phyloP scores from a whole-genome alignment of 2,113 vertebrate genomes.

The Pampusana beccarii region DNA sequence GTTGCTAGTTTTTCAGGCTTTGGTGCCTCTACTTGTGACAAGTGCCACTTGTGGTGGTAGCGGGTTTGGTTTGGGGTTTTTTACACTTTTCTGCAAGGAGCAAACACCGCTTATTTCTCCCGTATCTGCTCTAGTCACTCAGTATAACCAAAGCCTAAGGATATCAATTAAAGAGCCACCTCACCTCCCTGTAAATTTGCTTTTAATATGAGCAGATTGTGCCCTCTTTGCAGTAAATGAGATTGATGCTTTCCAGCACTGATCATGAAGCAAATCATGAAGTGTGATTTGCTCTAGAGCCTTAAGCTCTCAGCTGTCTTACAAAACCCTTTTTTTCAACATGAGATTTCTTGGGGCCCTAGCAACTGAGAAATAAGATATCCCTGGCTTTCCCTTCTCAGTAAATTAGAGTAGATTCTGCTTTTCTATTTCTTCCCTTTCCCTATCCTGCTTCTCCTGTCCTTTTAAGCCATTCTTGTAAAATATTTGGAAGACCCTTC shows the following conservation, averaged over 20 bases:
- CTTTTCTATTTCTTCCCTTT: not conserved
- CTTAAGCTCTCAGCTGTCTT: not conserved
- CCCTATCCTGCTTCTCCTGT: not conserved
- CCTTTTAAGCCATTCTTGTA: not conserved
- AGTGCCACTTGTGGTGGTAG: not conserved
- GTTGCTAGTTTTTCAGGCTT: not conserved
- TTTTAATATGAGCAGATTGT: not conserved
- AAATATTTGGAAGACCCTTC: not conserved
- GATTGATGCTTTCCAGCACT: not conserved
- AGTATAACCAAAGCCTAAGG: not conserved
- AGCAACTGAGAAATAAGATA: not conserved
- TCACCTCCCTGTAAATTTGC: not conserved
- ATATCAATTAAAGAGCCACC: not conserved
- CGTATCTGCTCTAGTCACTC: not conserved
- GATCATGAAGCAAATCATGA: not conserved
- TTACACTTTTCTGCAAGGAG: not conserved
- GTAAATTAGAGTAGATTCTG: not conserved
- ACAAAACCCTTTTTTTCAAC: not conserved
- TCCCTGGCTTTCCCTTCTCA: not conserved
- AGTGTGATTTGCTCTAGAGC: not conserved
- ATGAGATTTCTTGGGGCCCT: not conserved
- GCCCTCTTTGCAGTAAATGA: not conserved
- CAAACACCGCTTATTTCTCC: not conserved
- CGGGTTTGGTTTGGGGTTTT: not conserved
- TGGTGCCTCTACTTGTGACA: constrained; percentile 2